Evolutionary conservation across 2,888 invertebrate species (phyloP).

Genomic region (Parnassius orleans): DNA sequence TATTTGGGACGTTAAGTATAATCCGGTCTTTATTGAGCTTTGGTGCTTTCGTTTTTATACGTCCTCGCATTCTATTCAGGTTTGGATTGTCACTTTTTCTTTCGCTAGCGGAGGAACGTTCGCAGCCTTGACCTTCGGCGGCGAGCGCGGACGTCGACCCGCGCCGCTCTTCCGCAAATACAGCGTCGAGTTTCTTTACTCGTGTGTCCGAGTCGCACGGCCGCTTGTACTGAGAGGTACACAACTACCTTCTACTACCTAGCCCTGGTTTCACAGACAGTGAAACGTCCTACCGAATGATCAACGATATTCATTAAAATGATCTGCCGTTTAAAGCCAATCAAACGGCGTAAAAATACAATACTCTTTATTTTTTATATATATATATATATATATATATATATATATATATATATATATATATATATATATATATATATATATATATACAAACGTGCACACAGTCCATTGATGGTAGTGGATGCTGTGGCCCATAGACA

Average conservation of each 20-base stretch:
- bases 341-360: too few species aligned
- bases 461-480: too few species aligned
- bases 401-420: too few species aligned
- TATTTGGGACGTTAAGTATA: too few species aligned
- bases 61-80: constrained; percentile 75
- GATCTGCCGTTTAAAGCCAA: too few species aligned
- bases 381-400: too few species aligned
- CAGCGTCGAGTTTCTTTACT: constrained; percentile 6
- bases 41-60: constrained; percentile 77
- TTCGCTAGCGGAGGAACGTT: constrained; percentile 54
- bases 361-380: too few species aligned
- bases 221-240: constrained; percentile 27
- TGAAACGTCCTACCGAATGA: too few species aligned
- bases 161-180: constrained; percentile 40
- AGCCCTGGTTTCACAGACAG: background rate
- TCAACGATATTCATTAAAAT: too few species aligned
- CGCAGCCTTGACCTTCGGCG: constrained; percentile 75
- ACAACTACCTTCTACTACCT: background rate
- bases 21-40: constrained; percentile 1
- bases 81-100: constrained; percentile 79
- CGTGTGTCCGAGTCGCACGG: constrained; percentile 1
- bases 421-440: too few species aligned
- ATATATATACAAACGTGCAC: too few species aligned
- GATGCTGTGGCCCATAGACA: too few species aligned
- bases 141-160: constrained; percentile 73